Percentiles rank a stretch among this genome's conserved stretches.
Evolutionary conservation across 1,140 invertebrate species (phyloP).

Genomic region (Phymastichus coffea): DNA sequence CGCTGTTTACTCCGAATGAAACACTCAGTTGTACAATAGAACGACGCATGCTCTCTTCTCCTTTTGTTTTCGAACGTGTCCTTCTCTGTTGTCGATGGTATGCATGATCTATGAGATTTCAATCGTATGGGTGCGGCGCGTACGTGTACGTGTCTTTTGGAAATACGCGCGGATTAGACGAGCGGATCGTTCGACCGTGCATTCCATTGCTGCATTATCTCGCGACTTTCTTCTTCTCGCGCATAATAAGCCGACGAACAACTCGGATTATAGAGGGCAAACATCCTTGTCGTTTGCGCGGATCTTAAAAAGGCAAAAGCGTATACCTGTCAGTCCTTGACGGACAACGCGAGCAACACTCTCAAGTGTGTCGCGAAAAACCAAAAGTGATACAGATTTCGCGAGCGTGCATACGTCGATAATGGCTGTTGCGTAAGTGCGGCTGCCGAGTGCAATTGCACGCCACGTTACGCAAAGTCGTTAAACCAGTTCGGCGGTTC

Average conservation of each 20-base stretch:
- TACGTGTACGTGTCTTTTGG: background rate
- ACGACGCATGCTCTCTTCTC: too few species aligned
- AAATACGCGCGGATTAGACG: background rate
- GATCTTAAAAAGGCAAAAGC: background rate
- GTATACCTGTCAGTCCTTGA: too few species aligned
- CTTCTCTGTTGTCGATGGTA: constrained; percentile 6
- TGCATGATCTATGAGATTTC: constrained; percentile 15
- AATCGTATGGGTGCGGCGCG: background rate
- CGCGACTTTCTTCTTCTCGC: background rate
- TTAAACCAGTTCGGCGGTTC: background rate
- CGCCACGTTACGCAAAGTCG: constrained; percentile 3
- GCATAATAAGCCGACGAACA: too few species aligned
- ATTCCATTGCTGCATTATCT: background rate
- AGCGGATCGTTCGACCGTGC: background rate
- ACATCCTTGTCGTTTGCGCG: too few species aligned
- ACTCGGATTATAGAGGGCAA: too few species aligned
- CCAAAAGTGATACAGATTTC: background rate
- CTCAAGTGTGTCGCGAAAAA: background rate
- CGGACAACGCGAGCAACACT: background rate
- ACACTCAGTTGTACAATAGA: background rate
- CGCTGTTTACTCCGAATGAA: constrained; percentile 8
- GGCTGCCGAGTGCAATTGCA: background rate
- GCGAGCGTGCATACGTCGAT: background rate
- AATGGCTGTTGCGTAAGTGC: constrained; percentile 5
- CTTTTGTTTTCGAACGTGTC: constrained; percentile 11